Evolutionary conservation across 2,113 vertebrate species (phyloP), one percentile per base, ranked within the genome.

Genomic region (Lasiurus cinereus): DNA sequence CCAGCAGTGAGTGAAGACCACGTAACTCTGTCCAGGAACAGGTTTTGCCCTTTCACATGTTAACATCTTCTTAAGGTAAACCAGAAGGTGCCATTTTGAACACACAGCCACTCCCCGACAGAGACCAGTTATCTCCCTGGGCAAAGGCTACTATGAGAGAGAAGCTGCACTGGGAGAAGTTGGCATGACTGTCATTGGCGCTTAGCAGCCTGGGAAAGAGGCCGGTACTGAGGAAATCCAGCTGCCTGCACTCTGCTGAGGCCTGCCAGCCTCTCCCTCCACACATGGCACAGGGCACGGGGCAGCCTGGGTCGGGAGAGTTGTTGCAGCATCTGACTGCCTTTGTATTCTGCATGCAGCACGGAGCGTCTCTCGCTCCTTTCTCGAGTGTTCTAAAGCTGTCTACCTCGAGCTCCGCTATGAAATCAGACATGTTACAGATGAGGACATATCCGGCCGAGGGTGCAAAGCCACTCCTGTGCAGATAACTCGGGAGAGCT

Each of bases 271-370:
- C 4, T 7, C 19, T 11, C 10, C 31, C 5, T 4, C 19, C 16
- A 52, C 10, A 24, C 3, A 29, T 0, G n/a, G 11, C 10, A 21
- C 16, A n/a, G 8, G 11, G 24, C 8, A 0, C 11, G 12, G 54
- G 22, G 10, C 31, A 8, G 11, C 19, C 2, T 2, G 0, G 48
- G 31, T 31, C 0, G 16, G 2, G 1, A 29, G 19, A 46, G 6
- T 1, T 14, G 24, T 8, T 52, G 22, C 4, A 18, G 5, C 8
- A 33, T 1, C 9, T 48, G 39, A 3, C 36, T 24, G 36, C 22
- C 27, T 83, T 33, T 72, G 16, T 31, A 22, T 62, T 82, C 31
- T 83, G 4, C 11, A 2, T 8, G 4, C 2, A 14, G 46, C 21
- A 22, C 11, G 7, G 12, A 36, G 36, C 2, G 13, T 1, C n/a